These are phyloP conservation scores for Drosophila arizonae DNA, from an alignment of 1,140 invertebrate genomes.

Conservation along the genomic window DNA sequence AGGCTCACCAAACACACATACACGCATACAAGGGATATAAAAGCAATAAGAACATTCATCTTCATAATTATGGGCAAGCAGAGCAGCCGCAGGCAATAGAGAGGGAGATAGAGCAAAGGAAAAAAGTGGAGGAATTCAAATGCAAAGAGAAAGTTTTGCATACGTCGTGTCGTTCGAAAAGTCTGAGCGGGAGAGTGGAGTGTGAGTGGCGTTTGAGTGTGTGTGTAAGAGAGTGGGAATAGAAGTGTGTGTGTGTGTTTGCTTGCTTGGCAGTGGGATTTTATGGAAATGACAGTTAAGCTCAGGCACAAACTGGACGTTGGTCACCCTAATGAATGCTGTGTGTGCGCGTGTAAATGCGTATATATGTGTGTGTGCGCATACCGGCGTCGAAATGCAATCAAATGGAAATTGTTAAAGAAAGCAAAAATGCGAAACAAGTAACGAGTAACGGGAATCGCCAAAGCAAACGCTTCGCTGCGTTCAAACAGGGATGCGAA, in stretches of 20 bases:
- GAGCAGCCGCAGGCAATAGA: conserved; percentile 1
- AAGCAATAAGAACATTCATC: conserved; percentile 80
- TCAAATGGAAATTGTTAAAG: conserved; percentile 80
- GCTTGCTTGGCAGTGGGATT: conserved; percentile 27
- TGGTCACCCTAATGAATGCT: conserved; percentile 72
- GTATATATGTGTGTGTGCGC: conserved; percentile 7
- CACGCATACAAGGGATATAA: conserved; percentile 64
- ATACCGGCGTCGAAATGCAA: conserved; percentile 65
- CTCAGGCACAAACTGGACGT: conserved; percentile 45
- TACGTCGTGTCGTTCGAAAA: conserved; percentile 56
- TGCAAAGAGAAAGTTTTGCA: conserved; percentile 76
- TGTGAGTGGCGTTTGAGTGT: conserved; percentile 14
- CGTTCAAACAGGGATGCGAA: not conserved
- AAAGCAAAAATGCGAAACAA: conserved; percentile 53
- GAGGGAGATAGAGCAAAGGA: not conserved
- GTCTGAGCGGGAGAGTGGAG: not conserved
- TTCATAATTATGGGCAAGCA: conserved; percentile 67
- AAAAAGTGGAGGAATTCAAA: conserved; percentile 56
- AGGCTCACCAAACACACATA: conserved; percentile 8
- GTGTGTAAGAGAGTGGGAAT: conserved; percentile 9
- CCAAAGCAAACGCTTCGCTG: conserved; percentile 52
- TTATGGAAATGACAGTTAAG: conserved; percentile 78
- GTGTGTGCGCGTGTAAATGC: conserved; percentile 2
- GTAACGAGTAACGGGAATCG: conserved; percentile 1
- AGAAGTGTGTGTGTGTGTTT: conserved; percentile 2